Base-by-base conservation (phyloP, 2,797 vertebrate species). In the Chloroceryle inda region DNA sequence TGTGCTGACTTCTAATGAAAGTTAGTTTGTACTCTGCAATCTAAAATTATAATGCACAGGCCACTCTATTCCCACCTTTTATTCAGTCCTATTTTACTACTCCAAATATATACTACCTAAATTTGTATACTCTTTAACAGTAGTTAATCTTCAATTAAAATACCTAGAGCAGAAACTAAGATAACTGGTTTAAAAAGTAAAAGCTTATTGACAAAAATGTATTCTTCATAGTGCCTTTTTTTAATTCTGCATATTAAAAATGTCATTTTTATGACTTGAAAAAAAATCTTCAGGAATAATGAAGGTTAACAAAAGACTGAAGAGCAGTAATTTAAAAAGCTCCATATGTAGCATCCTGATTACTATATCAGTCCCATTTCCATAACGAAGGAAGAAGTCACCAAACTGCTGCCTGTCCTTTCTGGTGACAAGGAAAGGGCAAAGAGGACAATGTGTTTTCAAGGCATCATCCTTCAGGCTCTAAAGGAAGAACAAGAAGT, bases 141-240 rank as follows among this genome's bases (percentile, higher is more conserved):
- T 91, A 97, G 97, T 98, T 98, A 98, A 98, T 98, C 98, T 98
- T 97, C 98, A 98, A 98, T 98, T 98, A 98, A 98, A 98, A 98
- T 97, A 98, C 98, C 97, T 95, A 97, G 97, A 98, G 98, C 98
- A 98, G 97, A 98, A 98, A 98, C 97, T 84, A 96, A 93, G 98
- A 98, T 98, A 98, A 98, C 96, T 97, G 97, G 97, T 98, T 98
- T 97, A 97, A 98, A 98, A 97, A 92, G 97, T 96, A 98, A 96
- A 96, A 97, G 97, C 98, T 98, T 98, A 98, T 96, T 98, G 98
- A 98, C 97, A 97, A 97, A 97, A 97, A 96, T 5, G 94, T 97
- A 96, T 94, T 97, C 96, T 96, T 97, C 95, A 72, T 95, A 97
- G 92, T 98, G 96, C 97, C 93, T 97, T 97, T 96, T 96, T 97